These are phyloP conservation scores for Hylia prasina DNA, from an alignment of 2,113 vertebrate species.

Conservation along the genomic window DNA sequence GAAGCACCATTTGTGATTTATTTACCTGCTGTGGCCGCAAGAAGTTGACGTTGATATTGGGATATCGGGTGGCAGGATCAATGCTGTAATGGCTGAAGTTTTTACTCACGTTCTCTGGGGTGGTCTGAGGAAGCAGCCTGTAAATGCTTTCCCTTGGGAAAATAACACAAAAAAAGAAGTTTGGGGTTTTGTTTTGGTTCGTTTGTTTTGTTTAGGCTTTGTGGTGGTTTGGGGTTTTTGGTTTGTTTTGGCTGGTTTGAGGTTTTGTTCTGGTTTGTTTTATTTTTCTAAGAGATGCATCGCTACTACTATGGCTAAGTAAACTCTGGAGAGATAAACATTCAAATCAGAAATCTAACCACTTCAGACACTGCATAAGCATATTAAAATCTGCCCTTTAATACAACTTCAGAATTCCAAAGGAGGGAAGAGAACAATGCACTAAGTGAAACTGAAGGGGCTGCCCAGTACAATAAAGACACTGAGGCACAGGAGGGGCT, in stretches of 20 bases:
- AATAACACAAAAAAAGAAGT: neutral
- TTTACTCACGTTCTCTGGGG: conserved; percentile 96
- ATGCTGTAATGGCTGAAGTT: conserved; percentile 96
- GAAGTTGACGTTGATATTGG: conserved; percentile 91
- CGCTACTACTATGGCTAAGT: neutral
- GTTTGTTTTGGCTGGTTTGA: neutral
- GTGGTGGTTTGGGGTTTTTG: neutral
- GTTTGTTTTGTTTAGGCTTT: neutral
- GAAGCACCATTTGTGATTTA: conserved; percentile 19
- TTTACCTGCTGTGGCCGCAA: conserved; percentile 90
- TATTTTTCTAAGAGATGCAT: neutral
- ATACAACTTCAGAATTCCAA: neutral
- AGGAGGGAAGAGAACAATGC: neutral
- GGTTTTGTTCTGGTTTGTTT: neutral
- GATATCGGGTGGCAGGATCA: conserved; percentile 93
- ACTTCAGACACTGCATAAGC: neutral
- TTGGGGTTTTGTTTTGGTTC: neutral
- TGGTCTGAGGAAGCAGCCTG: conserved; percentile 93
- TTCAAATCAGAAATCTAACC: neutral
- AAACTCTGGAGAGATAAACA: neutral
- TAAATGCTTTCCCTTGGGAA: conserved; percentile 91
- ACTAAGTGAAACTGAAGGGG: neutral
- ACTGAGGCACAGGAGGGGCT: neutral
- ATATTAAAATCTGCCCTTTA: neutral
- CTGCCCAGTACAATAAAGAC: neutral